Evolutionary conservation across 2,888 invertebrate species (phyloP), one percentile per base, ranked within the genome.

Genomic region (Cephus pulcher): DNA sequence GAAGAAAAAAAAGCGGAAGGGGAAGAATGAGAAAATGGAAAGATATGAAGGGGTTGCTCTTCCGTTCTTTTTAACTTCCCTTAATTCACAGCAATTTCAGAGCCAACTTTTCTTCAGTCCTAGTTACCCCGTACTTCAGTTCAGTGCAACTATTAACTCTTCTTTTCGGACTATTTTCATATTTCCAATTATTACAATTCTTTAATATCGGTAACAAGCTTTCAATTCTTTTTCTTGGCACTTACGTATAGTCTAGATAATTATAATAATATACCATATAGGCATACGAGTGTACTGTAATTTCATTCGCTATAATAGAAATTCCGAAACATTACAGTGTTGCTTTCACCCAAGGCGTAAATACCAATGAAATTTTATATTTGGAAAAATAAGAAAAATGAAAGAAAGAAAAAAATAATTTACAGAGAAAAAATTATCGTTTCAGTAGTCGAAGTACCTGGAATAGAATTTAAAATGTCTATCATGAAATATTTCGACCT

Each of bases 1-100:
- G n/a, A 69, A 70, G 30, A 30, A 35, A 56, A 56, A 56, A 56
- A 68, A 34, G 73, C 69, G 73, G 4, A 77, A 68, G 68, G 35
- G 30, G 68, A 35, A 77, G 23, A 74, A 69, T 40, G 30, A 56
- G 69, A 76, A 69, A 69, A 77, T 73, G 68, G 74, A 68, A 56
- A 56, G 56, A 56, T 56, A 56, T 23, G 56, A 56, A 56, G 56
- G 56, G 56, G 56, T 56, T 56, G 9, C 23, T 56, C 56, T 56
- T 56, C 56, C 23, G 9, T 23, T 56, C 56, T 56, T 9, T 56
- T 56, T 56, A 56, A 56, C 56, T 56, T 56, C 23, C 23, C 56
- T 56, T 23, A 56, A 56, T 23, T 56, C 56, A 56, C 56, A 56
- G 56, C 56, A 56, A 56, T 56, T 56, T 56, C 9, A 15, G 6